Conservation (phyloP, 2,113 vertebrate species). For the Lophius piscatorius region DNA sequence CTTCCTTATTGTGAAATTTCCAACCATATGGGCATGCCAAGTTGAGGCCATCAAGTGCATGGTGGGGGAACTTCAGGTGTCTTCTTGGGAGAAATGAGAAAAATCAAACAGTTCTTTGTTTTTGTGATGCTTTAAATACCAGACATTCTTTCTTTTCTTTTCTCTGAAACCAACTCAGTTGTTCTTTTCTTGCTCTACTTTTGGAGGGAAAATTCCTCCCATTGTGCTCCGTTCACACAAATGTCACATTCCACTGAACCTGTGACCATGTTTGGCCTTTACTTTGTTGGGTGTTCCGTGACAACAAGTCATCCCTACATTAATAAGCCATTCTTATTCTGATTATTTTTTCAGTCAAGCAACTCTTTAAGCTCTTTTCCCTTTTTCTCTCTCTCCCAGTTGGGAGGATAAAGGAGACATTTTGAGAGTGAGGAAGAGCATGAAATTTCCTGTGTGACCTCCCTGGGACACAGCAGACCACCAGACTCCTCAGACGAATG, state of each 20-base stretch:
- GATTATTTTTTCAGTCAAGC: conserved; percentile 18
- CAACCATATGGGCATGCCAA: no score
- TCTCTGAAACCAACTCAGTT: conserved; percentile 9
- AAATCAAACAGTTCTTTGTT: background rate
- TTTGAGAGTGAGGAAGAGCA: conserved; percentile 68
- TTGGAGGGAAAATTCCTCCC: conserved; percentile 57
- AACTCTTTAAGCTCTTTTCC: conserved; percentile 40
- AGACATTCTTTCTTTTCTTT: conserved; percentile 34
- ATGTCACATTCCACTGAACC: conserved; percentile 63
- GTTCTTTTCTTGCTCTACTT: conserved; percentile 16
- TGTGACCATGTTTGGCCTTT: conserved; percentile 35
- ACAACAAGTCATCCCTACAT: conserved; percentile 51
- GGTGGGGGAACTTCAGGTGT: background rate
- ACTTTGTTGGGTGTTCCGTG: conserved; percentile 45
- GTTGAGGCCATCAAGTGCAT: background rate
- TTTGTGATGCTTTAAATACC: conserved; percentile 26
- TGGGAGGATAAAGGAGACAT: conserved; percentile 66
- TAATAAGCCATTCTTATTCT: conserved; percentile 54
- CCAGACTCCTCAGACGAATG: conserved; percentile 49
- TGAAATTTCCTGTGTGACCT: conserved; percentile 72
- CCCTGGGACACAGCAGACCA: conserved; percentile 59
- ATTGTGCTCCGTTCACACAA: conserved; percentile 51
- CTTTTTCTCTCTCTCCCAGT: conserved; percentile 34
- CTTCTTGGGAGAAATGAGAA: background rate
- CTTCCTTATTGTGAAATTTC: no score